Percentiles rank a stretch among this genome's conserved stretches.
These are phyloP conservation scores for Amiota communis DNA, from an alignment of 2,888 invertebrate species.

Conservation along the genomic window DNA sequence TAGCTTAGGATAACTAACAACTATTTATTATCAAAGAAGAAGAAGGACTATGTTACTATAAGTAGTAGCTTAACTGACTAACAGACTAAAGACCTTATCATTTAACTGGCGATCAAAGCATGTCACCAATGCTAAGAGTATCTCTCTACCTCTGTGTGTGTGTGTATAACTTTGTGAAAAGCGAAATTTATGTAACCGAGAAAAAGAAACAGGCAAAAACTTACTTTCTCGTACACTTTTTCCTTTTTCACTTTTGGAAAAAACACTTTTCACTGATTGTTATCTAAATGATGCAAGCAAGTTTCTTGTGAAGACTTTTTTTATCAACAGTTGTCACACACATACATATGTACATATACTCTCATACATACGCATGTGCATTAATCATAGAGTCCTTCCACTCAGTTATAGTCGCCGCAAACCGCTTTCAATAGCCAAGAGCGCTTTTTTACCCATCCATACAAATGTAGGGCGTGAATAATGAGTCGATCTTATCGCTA, in stretches of 20 bases:
- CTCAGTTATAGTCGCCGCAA: background rate
- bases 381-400: conserved; percentile 13
- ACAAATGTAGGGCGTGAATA: conserved; percentile 48
- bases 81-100: conserved; percentile 36
- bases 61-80: conserved; percentile 3
- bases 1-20: too few species aligned
- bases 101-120: conserved; percentile 52
- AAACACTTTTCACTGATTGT: conserved; percentile 8
- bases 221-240: conserved; percentile 9
- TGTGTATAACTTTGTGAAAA: conserved; percentile 14
- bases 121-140: conserved; percentile 48
- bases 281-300: conserved; percentile 15
- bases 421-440: conserved; percentile 29
- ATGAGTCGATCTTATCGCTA: conserved; percentile 70
- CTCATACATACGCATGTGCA: background rate
- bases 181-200: background rate
- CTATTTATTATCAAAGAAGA: background rate
- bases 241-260: background rate
- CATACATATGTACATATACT: background rate
- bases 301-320: conserved; percentile 9
- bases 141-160: conserved; percentile 36
- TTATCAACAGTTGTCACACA: conserved; percentile 7
- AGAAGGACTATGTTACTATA: background rate
- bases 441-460: conserved; percentile 50
- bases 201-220: background rate